These are phyloP conservation scores for Brachypteracias leptosomus DNA, from an alignment of 2,113 vertebrate species.

Conservation along the genomic window DNA sequence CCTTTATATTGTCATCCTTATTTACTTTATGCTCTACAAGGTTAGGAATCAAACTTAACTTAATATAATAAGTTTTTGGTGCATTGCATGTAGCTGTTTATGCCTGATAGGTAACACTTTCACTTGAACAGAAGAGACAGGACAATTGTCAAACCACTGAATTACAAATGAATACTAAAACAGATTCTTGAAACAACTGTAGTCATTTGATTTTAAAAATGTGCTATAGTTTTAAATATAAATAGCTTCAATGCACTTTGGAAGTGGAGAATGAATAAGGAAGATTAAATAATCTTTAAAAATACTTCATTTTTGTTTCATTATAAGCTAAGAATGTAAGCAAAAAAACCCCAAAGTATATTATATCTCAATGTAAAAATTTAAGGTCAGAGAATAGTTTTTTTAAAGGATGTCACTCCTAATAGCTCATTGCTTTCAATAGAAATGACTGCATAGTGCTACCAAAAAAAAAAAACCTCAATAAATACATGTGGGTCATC, in stretches of 20 bases:
- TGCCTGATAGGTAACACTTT: not conserved
- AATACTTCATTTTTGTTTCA: not conserved
- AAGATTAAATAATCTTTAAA: not conserved
- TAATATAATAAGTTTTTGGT: not conserved
- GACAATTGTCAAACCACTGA: not conserved
- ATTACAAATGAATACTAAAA: constrained; percentile 13
- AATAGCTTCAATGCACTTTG: not conserved
- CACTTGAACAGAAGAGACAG: not conserved
- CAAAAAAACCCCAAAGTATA: not conserved
- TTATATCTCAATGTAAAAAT: not conserved
- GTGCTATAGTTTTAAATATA: not conserved
- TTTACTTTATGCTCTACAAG: not conserved
- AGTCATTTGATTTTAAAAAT: not conserved
- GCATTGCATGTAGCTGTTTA: not conserved
- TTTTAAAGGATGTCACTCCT: not conserved
- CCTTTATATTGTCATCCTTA: not conserved
- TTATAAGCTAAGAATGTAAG: not conserved
- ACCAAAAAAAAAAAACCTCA: not conserved
- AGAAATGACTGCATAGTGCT: not conserved
- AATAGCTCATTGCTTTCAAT: not conserved
- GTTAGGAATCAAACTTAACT: not conserved
- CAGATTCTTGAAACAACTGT: not conserved
- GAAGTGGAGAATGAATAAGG: not conserved
- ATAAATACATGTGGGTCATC: not conserved
- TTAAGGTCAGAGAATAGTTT: not conserved